Conservation (phyloP, 2,888 invertebrate species). For the Trilocha varians region DNA sequence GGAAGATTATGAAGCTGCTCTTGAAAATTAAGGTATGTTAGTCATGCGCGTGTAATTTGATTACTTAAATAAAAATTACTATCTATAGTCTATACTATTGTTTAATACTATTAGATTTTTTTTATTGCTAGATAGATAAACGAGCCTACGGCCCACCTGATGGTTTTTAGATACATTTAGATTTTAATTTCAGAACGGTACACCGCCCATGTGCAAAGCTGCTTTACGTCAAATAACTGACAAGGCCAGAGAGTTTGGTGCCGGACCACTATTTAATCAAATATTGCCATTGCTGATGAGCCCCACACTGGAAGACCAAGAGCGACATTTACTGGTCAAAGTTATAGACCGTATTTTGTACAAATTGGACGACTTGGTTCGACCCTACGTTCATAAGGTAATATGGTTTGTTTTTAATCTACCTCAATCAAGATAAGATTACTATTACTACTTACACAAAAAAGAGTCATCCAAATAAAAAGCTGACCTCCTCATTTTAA, state of each 20-base stretch:
- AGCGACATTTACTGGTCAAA: conserved; percentile 98
- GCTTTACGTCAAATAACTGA: conserved; percentile 98
- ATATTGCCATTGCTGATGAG: conserved; percentile 99
- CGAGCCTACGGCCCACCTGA: too few relatives aligned
- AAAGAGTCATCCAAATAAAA: too few relatives aligned
- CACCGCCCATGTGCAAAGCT: conserved; percentile 99
- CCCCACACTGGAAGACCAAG: conserved; percentile 99
- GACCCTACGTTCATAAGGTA: conserved; percentile 98
- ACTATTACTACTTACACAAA: too few relatives aligned
- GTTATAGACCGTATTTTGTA: conserved; percentile 98
- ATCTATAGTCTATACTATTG: too few relatives aligned
- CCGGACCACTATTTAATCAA: conserved; percentile 98
- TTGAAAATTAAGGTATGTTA: conserved; percentile 88
- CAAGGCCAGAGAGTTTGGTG: conserved; percentile 98
- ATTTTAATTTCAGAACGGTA: conserved; percentile 89
- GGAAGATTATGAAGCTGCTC: conserved; percentile 98
- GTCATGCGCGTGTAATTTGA: neutral
- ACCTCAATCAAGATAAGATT: too few relatives aligned
- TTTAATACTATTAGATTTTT: too few relatives aligned
- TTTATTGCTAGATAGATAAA: too few relatives aligned
- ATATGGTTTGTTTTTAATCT: conserved; percentile 11
- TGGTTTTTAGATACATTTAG: too few relatives aligned
- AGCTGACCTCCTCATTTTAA: too few relatives aligned
- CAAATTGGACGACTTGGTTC: conserved; percentile 97
- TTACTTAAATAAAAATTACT: too few relatives aligned